Base-by-base conservation (phyloP, 2,888 invertebrate species). In the Ashinkailepas kermadecensis region DNA sequence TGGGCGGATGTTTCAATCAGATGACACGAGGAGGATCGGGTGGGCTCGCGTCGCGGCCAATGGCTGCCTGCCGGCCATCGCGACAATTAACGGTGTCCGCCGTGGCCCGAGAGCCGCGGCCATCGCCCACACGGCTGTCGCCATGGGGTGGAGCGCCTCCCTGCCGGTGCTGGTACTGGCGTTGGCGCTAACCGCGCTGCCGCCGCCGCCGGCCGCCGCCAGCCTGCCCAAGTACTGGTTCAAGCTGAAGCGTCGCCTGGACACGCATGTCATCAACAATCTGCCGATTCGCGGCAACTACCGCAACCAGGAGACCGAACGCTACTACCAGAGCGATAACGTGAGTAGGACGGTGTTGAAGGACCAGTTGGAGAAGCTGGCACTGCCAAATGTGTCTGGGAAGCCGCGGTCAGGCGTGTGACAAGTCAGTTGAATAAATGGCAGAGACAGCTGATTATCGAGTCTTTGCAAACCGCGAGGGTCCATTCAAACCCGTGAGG, bases 301-400 rank as follows among this genome's bases (percentile, higher is more conserved):
- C 86, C 88, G 90, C 83, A 90, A 90, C 86, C 89, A 90, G 11
- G 90, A 90, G 39, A 89, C 90, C 81, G 88, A 89, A 11, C 89
- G 89, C 84, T 92, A 92, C 86, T 92, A 92, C 85, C 90, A 91
- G 84, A 89, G 92, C 85, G 91, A 91, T 87, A 91, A 92, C 85
- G 92, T 92, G 87, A 89, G 90, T 89, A 6, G 23, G 11, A 21
- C 9, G 9, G 39, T 70, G 39, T 23, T 62, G 18, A 39, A 39
- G 39, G 39, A 4, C 39, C 39, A 39, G 39, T 39, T 4, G 39
- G 39, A 39, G 39, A 39, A 39, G 4, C 39, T 39, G 39, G 39
- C 39, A 39, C 39, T 39, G 39, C 4, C 39, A 4, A 39, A 4
- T 39, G 39, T 39, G 39, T 4, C 4, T 39, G 39, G 39, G 39